Evolutionary conservation across 2,888 invertebrate genomes (phyloP).

Genomic region (Chelonus formosanus): DNA sequence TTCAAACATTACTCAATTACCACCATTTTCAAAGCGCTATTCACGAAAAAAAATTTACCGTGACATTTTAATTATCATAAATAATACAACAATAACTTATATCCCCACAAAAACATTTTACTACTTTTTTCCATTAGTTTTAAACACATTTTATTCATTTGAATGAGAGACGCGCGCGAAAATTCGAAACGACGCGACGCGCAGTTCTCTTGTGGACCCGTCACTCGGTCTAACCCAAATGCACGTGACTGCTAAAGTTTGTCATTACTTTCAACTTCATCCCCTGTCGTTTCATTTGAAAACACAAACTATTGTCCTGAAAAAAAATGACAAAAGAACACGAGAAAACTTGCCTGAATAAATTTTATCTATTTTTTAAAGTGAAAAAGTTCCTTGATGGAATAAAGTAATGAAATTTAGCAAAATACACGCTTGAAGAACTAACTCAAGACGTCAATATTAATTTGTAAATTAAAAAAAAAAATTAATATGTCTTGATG

Average conservation of each 20-base stretch:
- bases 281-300: slow-evolving; percentile 9
- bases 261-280: background rate
- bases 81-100: too few species aligned
- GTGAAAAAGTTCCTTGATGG: too few species aligned
- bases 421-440: too few species aligned
- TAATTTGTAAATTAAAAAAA: too few species aligned
- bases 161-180: slow-evolving; percentile 20
- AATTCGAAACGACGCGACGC: slow-evolving; percentile 18
- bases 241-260: slow-evolving; percentile 1
- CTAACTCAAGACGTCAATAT: too few species aligned
- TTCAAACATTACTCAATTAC: background rate
- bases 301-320: slow-evolving; percentile 10
- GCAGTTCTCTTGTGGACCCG: background rate
- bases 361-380: slow-evolving; percentile 18
- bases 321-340: slow-evolving; percentile 12
- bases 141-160: background rate
- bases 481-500: slow-evolving; percentile 18
- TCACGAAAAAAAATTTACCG: too few species aligned
- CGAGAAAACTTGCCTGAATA: slow-evolving; percentile 24
- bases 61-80: too few species aligned
- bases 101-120: too few species aligned
- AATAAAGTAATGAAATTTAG: too few species aligned
- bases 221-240: background rate
- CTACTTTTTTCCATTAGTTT: too few species aligned
- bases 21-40: background rate